Evolutionary conservation across 2,797 vertebrate genomes (phyloP), one percentile per base, ranked within the genome.

Genomic region (Enteromius afrohamiltoni): DNA sequence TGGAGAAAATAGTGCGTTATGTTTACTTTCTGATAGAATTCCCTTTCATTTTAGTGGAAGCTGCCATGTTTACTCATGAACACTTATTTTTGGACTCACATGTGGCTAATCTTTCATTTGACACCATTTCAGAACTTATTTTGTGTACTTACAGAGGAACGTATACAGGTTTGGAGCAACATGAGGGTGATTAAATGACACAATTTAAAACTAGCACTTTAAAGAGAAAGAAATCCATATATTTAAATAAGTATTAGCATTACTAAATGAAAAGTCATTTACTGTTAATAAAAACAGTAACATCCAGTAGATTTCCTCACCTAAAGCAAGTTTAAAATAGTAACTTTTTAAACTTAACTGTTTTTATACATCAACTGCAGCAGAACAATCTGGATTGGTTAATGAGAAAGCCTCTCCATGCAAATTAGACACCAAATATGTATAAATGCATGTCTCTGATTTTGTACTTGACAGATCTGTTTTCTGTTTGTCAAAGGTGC

Each of bases 401-500:
- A 60, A 69, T 53, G 51, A 84, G 11, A 2, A 42, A 26, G n/a
- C 23, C 16, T 3, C 29, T 21, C n/a, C 0, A 2, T 81, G 79
- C 29, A 21, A 75, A 70, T 65, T 45, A 68, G 45, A 19, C 11
- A 74, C 40, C 31, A 21, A 67, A 64, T 67, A 67, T 37, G 67
- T 55, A 80, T 58, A 75, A 64, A 34, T 29, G 45, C 5, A n/a
- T 77, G 51, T 77, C 76, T 69, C 49, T 74, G 40, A 76, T 85
- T n/a, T 29, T 68, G 16, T 58, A 51, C 42, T 70, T 76, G 51
- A 77, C 49, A 74, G 58, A 67, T 53, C 19, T 29, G 76, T 78
- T 68, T 83, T 55, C 49, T 14, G 53, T 69, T 76, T 79, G 55
- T 79, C 53, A 62, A 26, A 81, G 49, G 69, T 75, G 40, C 53